Evolutionary conservation across 2,888 invertebrate genomes (phyloP), one percentile per base, ranked within the genome.

Genomic region (Eurytoma adleriae): DNA sequence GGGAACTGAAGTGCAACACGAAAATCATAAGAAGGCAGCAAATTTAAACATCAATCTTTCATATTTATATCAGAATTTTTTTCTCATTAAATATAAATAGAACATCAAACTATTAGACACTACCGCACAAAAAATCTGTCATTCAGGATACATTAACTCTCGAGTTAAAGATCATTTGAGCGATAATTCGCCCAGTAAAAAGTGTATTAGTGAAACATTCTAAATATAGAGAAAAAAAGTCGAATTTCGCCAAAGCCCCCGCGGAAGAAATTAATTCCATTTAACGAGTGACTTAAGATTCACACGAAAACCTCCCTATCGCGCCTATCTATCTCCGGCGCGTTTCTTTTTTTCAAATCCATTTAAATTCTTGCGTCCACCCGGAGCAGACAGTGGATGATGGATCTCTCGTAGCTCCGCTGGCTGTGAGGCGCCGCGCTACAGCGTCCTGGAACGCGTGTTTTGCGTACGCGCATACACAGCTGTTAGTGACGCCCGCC

Each of bases 391-490:
- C 57, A 64, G 40, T 30, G 62, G 56, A 74, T 66, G 66, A 66
- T 48, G 64, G 73, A 74, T 74, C 73, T 24, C 54, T 40, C 48
- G 64, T 40, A 40, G 18, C 64, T 64, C 2, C 40, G 62, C 62
- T 18, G 30, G 64, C 64, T n/a, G 64, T 12, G 13, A 40, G 62
- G 30, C 54, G 40, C 73, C 56, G 30, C 64, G 18, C 24, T 66
- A 57, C 64, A 66, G 54, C 56, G 48, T 74, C 54, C 24, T 57
- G 66, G 66, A 74, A 74, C 48, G 50, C 66, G 54, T 66, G 73
- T 66, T 66, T 66, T 14, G 64, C 54, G 62, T 64, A 52, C 18
- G 16, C 16, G 12, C 14, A 24, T 40, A 20, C 18, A 4, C 24
- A n/a, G 20, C 73, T 66, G 66, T 66, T 40, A 40, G 64, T n/a